phyloP scores from a whole-genome alignment of 1,140 invertebrate genomes.

The Chrysomallon squamiferum region DNA sequence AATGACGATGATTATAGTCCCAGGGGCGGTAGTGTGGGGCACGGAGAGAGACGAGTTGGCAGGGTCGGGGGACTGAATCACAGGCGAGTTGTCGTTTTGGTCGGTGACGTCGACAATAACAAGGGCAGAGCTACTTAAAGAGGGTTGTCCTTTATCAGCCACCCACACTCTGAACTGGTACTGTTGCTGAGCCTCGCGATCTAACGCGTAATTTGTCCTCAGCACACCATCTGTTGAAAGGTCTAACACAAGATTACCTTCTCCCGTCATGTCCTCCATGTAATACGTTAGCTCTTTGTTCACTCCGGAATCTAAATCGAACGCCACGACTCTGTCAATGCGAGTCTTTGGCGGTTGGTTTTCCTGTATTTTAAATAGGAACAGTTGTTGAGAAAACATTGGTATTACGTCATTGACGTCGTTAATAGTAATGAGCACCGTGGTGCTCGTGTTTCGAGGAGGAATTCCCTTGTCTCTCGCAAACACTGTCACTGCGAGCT shows the following conservation, averaged over 20 bases:
- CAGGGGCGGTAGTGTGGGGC: constrained; percentile 13
- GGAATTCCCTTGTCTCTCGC: neutral
- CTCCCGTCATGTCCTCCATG: neutral
- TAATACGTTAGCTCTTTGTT: constrained; percentile 72
- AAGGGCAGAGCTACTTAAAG: constrained; percentile 72
- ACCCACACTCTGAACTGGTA: constrained; percentile 91
- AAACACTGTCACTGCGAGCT: neutral
- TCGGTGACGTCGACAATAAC: constrained; percentile 80
- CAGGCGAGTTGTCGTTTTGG: constrained; percentile 70
- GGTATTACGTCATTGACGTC: constrained; percentile 3
- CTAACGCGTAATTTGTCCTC: constrained; percentile 73
- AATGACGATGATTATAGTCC: constrained; percentile 10
- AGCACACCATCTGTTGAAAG: neutral
- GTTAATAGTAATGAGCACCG: neutral
- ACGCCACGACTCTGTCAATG: constrained; percentile 71
- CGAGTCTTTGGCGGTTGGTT: neutral
- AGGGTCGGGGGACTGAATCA: constrained; percentile 71
- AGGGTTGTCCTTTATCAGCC: constrained; percentile 69
- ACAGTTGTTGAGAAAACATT: neutral
- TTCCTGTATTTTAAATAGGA: neutral
- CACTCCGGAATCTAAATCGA: constrained; percentile 84
- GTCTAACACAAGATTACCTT: constrained; percentile 79
- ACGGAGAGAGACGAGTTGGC: constrained; percentile 38
- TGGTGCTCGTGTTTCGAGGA: constrained; percentile 1
- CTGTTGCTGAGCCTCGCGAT: constrained; percentile 82